Evolutionary conservation across 2,888 invertebrate species (phyloP).

Genomic region (Thelaira solivaga): DNA sequence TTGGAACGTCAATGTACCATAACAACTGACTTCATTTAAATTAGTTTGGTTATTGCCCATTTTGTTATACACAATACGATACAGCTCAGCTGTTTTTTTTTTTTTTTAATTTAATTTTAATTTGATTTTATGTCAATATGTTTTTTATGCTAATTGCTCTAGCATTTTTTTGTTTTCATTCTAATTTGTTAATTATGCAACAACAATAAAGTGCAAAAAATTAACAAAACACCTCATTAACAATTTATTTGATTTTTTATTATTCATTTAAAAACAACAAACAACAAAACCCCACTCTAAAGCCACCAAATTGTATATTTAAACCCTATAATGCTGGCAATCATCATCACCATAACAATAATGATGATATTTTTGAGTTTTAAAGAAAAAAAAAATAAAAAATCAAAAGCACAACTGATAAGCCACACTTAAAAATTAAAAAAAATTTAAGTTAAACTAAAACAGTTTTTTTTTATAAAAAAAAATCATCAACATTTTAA

Average conservation of each 20-base stretch:
- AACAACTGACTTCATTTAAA: no score
- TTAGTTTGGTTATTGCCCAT: background rate
- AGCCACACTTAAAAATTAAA: background rate
- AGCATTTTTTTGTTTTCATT: background rate
- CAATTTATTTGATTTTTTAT: constrained; percentile 50
- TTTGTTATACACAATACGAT: background rate
- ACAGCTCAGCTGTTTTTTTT: constrained; percentile 4
- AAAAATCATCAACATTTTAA: constrained; percentile 3
- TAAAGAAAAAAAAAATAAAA: background rate
- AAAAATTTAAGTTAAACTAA: background rate
- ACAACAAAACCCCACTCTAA: constrained; percentile 11
- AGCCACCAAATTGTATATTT: background rate
- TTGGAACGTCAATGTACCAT: no score
- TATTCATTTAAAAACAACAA: constrained; percentile 47
- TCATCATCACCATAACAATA: background rate
- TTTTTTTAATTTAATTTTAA: constrained; percentile 8
- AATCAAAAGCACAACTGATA: background rate
- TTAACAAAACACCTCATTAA: constrained; percentile 42
- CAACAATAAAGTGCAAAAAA: constrained; percentile 45
- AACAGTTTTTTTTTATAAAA: constrained; percentile 19
- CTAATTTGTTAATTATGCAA: constrained; percentile 15
- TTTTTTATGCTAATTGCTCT: constrained; percentile 12
- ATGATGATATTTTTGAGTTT: constrained; percentile 6
- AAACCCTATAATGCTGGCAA: background rate
- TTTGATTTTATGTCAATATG: constrained; percentile 10